A percentile compares a stretch with the other conserved stretches of the same genome.
These are phyloP conservation scores for Tribolium madens DNA, from an alignment of 1,140 invertebrate genomes.

Conservation along the genomic window DNA sequence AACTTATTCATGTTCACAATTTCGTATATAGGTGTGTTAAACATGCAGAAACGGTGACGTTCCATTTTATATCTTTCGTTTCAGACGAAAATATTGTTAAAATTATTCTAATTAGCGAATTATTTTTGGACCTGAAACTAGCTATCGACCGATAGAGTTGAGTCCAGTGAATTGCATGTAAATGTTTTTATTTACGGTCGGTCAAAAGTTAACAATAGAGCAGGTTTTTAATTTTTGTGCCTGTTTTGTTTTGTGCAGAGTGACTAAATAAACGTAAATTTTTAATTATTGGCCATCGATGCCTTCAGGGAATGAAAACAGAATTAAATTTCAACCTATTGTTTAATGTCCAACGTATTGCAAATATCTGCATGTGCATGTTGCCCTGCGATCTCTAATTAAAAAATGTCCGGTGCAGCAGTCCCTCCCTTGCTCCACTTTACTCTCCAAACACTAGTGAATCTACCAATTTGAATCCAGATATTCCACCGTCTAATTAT, in stretches of 20 bases:
- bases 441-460: not conserved
- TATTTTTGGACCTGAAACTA: conserved; percentile 9
- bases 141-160: conserved; percentile 12
- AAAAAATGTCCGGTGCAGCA: conserved; percentile 59
- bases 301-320: conserved; percentile 58
- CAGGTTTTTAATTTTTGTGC: conserved; percentile 59
- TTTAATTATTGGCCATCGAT: conserved; percentile 62
- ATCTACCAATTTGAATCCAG: conserved; percentile 7
- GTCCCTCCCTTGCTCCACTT: conserved; percentile 11
- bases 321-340: conserved; percentile 62
- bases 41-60: conserved; percentile 14
- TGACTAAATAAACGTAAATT: conserved; percentile 62
- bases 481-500: conserved; percentile 10
- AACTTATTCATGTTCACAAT: conserved; percentile 34
- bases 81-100: not conserved
- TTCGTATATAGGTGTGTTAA: conserved; percentile 34
- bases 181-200: conserved; percentile 54
- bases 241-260: conserved; percentile 48
- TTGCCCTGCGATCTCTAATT: conserved; percentile 56
- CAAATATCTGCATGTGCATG: conserved; percentile 57
- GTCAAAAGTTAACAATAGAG: conserved; percentile 57
- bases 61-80: not conserved
- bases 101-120: not conserved
- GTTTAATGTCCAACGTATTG: conserved; percentile 59
- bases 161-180: conserved; percentile 33